These are phyloP conservation scores for Siniperca knerii DNA, from an alignment of 2,113 vertebrate genomes.

Conservation along the genomic window DNA sequence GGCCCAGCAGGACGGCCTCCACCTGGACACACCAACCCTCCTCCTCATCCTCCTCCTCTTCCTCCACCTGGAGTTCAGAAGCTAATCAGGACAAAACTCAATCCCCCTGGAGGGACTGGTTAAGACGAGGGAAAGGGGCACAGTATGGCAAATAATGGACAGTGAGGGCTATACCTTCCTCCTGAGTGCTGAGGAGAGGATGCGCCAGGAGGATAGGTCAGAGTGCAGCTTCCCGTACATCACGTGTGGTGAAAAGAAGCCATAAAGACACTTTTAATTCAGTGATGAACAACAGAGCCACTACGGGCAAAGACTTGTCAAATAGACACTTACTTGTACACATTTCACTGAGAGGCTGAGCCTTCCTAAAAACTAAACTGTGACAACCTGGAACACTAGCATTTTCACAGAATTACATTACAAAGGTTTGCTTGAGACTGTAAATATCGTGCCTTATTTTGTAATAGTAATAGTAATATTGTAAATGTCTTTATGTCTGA, in stretches of 20 bases:
- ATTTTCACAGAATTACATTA: slow-evolving; percentile 20
- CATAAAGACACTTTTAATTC: slow-evolving; percentile 39
- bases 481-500: slow-evolving; percentile 40
- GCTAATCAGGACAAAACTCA: slow-evolving; percentile 64
- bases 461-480: slow-evolving; percentile 41
- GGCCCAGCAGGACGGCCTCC: slow-evolving; percentile 55
- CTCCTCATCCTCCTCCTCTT: slow-evolving; percentile 35
- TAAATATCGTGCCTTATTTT: slow-evolving; percentile 70
- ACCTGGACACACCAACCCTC: slow-evolving; percentile 67
- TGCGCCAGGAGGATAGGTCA: background rate
- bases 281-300: slow-evolving; percentile 52
- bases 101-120: slow-evolving; percentile 84
- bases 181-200: slow-evolving; percentile 1
- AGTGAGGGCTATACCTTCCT: background rate
- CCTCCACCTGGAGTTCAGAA: slow-evolving; percentile 65
- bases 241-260: slow-evolving; percentile 30
- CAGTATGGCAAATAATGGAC: slow-evolving; percentile 70
- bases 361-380: slow-evolving; percentile 45
- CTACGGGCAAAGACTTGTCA: slow-evolving; percentile 43
- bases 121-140: slow-evolving; percentile 77
- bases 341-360: slow-evolving; percentile 68
- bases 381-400: slow-evolving; percentile 39
- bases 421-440: slow-evolving; percentile 40
- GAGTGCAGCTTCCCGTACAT: slow-evolving; percentile 9
- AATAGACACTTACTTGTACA: slow-evolving; percentile 6